Evolutionary conservation across 2,113 vertebrate species (phyloP), one percentile per base, ranked within the genome.

Genomic region (Siniperca chuatsi): DNA sequence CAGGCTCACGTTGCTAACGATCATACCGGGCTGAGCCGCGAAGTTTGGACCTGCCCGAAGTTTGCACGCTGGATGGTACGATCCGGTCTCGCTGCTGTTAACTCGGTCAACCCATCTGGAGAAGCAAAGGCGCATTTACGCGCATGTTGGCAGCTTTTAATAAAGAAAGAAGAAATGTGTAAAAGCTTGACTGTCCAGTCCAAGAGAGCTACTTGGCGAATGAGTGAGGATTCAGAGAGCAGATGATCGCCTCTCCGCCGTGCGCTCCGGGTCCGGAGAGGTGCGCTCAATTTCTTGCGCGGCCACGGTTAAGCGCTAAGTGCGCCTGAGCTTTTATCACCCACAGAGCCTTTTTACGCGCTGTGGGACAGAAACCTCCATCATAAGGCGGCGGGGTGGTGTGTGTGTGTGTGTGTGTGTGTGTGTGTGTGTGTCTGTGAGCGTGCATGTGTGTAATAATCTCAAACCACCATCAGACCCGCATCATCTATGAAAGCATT

Each of bases 1-100:
- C 29, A 93, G 86, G 84, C 92, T 96, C 83, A 79, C 82, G 91
- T 94, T 95, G 73, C 92, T 92, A 75, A 91, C 87, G 77, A 94
- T 94, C 94, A 95, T 93, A 5, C 76, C 89, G 84, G 76, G 79
- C 83, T 15, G 79, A 83, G 58, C 75, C 60, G 84, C 25, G 42
- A 82, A 78, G 74, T 92, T 86, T 83, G 84, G 72, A 74, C 23
- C 78, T 61, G 73, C 73, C 20, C 33, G 40, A 87, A 89, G 81
- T 90, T 89, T 72, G 67, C 82, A 65, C 44, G 35, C 44, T 35
- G 80, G 69, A 69, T 23, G 66, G 79, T 77, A 87, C 37, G 87
- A 78, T 87, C 57, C 58, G 85, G 61, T 80, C 50, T 78, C 61
- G 46, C 58, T 52, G 78, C 48, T 15, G 48, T 4, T 25, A 29